Evolutionary conservation across 2,797 vertebrate genomes (phyloP), one percentile per base, ranked within the genome.

Genomic region (Borostomias antarcticus): DNA sequence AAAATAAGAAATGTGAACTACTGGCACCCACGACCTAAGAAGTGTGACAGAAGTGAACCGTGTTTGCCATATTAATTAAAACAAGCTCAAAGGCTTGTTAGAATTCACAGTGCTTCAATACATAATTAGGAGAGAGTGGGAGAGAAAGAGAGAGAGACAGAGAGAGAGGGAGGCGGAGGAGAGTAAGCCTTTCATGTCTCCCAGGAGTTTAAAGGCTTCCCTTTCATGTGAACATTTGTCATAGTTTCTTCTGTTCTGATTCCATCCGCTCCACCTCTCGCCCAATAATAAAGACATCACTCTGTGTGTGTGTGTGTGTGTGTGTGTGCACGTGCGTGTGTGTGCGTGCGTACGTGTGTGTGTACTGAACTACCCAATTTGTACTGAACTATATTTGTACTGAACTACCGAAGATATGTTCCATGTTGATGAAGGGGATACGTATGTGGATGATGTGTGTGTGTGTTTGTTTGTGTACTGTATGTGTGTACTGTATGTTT

Each of bases 31-130:
- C n/a, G n/a, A n/a, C n/a, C n/a, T n/a, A n/a, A n/a, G n/a, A n/a
- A n/a, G n/a, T n/a, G n/a, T n/a, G n/a, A n/a, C n/a, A 85, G 87
- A 88, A 86, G 83, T 60, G 74, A 88, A 85, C 89, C 80, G 83
- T 78, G 69, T 74, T 76, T 79, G 79, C 82, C 80, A 72, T 81
- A 86, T 90, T 85, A 84, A 88, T 85, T 85, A 75, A 78, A 71
- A 54, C 77, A 72, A 74, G 83, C 82, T 89, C 88, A 88, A 89
- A 88, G 87, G 86, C 87, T 87, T 82, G 86, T 89, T 89, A 85
- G 81, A 78, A 89, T 89, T 86, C 85, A 87, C 78, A 78, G 79
- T 81, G 81, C 66, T 79, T 82, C 83, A 82, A 86, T 80, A 75
- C 76, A 84, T 76, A 25, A 35, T 5, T 33, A 43, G 21, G 5